These are phyloP conservation scores for Protobothrops flavoviridis DNA, from an alignment of 2,113 vertebrate species.

Conservation along the genomic window DNA sequence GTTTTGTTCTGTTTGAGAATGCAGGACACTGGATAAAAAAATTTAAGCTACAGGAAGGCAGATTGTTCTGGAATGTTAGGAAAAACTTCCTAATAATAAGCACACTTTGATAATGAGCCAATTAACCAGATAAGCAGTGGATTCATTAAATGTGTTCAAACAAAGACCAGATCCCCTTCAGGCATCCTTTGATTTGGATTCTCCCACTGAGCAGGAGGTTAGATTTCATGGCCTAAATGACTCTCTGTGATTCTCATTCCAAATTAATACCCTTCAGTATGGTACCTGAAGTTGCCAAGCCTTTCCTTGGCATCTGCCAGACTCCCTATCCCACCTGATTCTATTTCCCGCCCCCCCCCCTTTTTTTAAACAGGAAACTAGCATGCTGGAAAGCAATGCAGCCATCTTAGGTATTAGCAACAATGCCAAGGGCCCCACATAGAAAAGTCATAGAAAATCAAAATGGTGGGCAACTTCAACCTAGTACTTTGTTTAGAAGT, in stretches of 20 bases:
- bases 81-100: background rate
- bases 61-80: background rate
- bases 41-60: background rate
- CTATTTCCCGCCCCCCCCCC: background rate
- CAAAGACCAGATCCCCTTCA: background rate
- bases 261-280: background rate
- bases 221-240: background rate
- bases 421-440: background rate
- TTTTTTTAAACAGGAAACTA: background rate
- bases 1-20: background rate
- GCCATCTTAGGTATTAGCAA: background rate
- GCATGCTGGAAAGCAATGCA: background rate
- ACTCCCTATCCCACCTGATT: background rate
- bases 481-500: background rate
- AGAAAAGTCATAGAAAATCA: background rate
- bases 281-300: background rate
- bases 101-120: background rate
- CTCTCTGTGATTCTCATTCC: background rate
- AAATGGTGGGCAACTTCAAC: background rate
- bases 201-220: background rate
- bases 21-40: background rate
- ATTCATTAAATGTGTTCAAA: background rate
- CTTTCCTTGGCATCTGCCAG: background rate
- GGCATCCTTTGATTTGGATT: background rate
- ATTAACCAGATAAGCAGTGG: background rate